phyloP scores from a whole-genome alignment of 2,888 invertebrate species.

The Exephanes ischioxanthus region DNA sequence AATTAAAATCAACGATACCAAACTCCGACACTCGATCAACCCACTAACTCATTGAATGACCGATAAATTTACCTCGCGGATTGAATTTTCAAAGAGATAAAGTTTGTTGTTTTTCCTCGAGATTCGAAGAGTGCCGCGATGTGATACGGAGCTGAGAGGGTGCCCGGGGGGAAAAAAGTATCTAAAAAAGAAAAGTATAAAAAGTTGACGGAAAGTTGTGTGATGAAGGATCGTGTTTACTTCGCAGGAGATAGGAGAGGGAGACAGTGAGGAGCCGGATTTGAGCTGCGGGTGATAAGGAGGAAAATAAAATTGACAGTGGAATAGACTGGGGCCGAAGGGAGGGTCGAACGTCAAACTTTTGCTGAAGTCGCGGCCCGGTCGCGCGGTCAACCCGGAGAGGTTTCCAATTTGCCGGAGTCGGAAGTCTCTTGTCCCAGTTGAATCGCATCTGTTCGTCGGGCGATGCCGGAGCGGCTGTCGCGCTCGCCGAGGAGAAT shows the following conservation, averaged over 20 bases:
- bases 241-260: not conserved
- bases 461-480: not conserved
- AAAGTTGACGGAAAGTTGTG: constrained; percentile 24
- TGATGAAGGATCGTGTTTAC: constrained; percentile 38
- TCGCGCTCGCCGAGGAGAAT: constrained; percentile 27
- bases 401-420: constrained; percentile 47
- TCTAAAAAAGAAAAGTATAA: not conserved
- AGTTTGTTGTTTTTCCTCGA: not conserved
- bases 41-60: not conserved
- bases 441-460: constrained; percentile 19
- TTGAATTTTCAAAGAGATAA: not conserved
- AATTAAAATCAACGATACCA: not conserved
- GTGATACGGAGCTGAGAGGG: constrained; percentile 15
- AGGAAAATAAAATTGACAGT: not conserved
- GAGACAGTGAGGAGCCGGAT: not conserved
- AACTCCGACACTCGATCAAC: not conserved
- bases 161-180: not conserved
- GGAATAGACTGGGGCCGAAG: not conserved
- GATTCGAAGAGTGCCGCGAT: constrained; percentile 13
- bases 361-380: not conserved
- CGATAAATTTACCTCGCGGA: not conserved
- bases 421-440: constrained; percentile 22
- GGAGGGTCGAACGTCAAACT: not conserved
- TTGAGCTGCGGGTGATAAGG: not conserved
- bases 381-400: not conserved